These are phyloP conservation scores for Scelioninae gen. 2 DNA, from an alignment of 2,888 invertebrate species.

Conservation along the genomic window DNA sequence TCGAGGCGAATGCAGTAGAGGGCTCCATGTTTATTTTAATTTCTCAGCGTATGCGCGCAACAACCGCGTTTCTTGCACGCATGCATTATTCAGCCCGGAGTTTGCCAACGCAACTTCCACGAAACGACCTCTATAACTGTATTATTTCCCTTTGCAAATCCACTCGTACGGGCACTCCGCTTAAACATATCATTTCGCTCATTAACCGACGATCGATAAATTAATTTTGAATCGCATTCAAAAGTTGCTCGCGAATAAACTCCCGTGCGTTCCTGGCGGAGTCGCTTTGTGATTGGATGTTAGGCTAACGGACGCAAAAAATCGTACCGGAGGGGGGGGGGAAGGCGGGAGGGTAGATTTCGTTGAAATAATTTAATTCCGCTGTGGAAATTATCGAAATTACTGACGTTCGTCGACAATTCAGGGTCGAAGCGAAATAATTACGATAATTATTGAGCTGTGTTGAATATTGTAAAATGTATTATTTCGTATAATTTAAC, in stretches of 20 bases:
- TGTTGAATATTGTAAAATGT: no score
- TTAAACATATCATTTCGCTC: conserved; percentile 26
- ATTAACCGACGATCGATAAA: conserved; percentile 22
- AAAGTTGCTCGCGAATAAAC: neutral
- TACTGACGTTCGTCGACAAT: no score
- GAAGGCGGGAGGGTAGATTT: no score
- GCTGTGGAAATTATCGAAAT: no score
- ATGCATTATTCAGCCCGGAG: conserved; percentile 43
- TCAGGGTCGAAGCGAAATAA: no score
- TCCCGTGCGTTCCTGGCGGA: no score
- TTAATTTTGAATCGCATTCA: conserved; percentile 10
- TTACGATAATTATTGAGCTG: no score
- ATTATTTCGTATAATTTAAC: no score
- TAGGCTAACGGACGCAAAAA: no score
- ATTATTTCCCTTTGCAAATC: conserved; percentile 33
- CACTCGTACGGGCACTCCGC: conserved; percentile 11
- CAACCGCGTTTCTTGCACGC: conserved; percentile 47
- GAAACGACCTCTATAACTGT: conserved; percentile 24
- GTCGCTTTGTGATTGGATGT: no score
- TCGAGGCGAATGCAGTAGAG: conserved; percentile 27
- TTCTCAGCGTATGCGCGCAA: conserved; percentile 36
- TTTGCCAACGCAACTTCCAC: conserved; percentile 32
- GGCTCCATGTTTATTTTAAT: conserved; percentile 52
- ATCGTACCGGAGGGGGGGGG: no score
- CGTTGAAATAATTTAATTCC: no score